Evolutionary conservation across 1,140 invertebrate species (phyloP).

Genomic region (Drosophila chauvacae): DNA sequence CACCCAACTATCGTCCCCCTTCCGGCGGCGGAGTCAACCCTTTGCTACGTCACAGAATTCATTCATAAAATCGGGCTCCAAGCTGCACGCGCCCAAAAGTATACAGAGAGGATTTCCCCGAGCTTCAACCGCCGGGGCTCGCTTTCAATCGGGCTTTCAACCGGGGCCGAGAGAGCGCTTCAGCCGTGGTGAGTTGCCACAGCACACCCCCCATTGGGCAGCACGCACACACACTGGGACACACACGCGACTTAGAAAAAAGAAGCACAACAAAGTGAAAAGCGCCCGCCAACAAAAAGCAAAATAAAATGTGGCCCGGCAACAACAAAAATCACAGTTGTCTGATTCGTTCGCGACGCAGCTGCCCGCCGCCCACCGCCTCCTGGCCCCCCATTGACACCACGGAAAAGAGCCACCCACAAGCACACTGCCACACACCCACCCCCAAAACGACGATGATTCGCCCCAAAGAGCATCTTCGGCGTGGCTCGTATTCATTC

Average conservation of each 20-base stretch:
- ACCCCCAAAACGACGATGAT: conserved; percentile 53
- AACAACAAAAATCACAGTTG: conserved; percentile 84
- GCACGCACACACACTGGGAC: conserved; percentile 27
- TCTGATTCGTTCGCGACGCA: conserved; percentile 83
- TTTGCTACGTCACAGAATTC: conserved; percentile 52
- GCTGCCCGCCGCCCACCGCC: conserved; percentile 48
- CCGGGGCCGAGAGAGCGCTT: conserved; percentile 14
- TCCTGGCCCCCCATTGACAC: conserved; percentile 1
- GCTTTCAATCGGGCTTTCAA: conserved; percentile 63
- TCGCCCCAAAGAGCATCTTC: conserved; percentile 65
- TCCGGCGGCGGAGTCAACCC: conserved; percentile 27
- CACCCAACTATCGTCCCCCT: conserved; percentile 29
- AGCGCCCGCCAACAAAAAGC: conserved; percentile 69
- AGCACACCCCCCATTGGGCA: conserved; percentile 74
- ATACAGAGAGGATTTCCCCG: conserved; percentile 70
- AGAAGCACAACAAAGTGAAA: conserved; percentile 56
- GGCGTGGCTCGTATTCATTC: conserved; percentile 23
- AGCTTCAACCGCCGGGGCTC: conserved; percentile 1
- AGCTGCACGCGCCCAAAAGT: conserved; percentile 41
- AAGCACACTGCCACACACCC: conserved; percentile 5
- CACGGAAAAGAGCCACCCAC: conserved; percentile 35
- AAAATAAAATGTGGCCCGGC: conserved; percentile 76
- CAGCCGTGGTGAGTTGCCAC: conserved; percentile 64
- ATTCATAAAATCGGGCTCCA: conserved; percentile 69
- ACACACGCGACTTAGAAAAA: conserved; percentile 67